Evolutionary conservation across 2,113 vertebrate species (phyloP).

Genomic region (Stictonetta naevosa): DNA sequence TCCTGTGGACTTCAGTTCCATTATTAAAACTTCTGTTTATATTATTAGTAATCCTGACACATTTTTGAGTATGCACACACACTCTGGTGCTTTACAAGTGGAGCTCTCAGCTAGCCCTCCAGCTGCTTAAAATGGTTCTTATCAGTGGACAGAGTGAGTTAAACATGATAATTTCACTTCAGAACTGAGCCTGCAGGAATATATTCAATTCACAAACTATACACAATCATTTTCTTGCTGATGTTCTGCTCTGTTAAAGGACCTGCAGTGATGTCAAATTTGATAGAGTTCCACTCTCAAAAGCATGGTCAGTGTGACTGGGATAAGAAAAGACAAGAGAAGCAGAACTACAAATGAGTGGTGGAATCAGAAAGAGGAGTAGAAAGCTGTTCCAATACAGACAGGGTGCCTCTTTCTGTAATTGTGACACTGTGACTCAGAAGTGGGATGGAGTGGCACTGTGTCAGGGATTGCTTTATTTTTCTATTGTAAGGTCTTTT

Average conservation of each 20-base stretch:
- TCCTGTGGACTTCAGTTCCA: neutral
- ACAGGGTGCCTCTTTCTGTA: neutral
- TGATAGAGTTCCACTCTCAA: slow-evolving; percentile 28
- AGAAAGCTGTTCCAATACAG: neutral
- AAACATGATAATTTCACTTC: slow-evolving; percentile 46
- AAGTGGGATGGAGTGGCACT: neutral
- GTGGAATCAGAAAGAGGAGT: neutral
- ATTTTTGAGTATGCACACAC: neutral
- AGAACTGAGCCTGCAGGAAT: slow-evolving; percentile 37
- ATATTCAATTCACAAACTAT: neutral
- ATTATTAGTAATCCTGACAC: slow-evolving; percentile 20
- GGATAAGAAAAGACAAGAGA: slow-evolving; percentile 18
- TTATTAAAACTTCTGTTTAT: slow-evolving; percentile 10
- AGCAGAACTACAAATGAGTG: neutral
- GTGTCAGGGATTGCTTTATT: neutral
- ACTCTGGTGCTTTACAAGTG: neutral
- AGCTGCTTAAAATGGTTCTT: slow-evolving; percentile 5
- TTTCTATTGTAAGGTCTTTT: neutral
- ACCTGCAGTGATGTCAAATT: slow-evolving; percentile 48
- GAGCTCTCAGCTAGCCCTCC: slow-evolving; percentile 10
- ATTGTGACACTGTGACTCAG: neutral
- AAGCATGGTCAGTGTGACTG: neutral
- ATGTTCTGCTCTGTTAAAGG: slow-evolving; percentile 39
- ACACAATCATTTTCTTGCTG: slow-evolving; percentile 31
- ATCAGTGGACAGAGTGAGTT: neutral